Conservation (phyloP, 2,888 invertebrate genomes). For the Nesidiocoris tenuis region DNA sequence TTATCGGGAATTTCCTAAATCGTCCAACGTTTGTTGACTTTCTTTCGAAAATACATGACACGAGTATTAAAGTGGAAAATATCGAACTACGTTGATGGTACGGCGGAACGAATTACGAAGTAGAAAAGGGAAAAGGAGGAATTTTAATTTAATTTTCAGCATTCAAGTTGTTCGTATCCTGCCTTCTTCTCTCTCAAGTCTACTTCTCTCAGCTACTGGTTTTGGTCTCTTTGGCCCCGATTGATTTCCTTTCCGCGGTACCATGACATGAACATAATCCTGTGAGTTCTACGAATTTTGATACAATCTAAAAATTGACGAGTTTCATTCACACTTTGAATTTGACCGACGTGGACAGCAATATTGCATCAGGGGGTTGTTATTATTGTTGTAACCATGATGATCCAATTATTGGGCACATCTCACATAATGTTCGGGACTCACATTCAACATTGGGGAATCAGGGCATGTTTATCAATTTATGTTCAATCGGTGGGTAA, state of each 20-base stretch:
- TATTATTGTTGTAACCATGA: too few species aligned
- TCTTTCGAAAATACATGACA: background rate
- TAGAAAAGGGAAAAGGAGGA: background rate
- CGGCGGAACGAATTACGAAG: background rate
- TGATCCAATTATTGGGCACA: too few species aligned
- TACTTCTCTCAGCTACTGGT: background rate
- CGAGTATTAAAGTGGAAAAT: conserved; percentile 6
- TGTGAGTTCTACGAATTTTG: too few species aligned
- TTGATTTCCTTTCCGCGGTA: conserved; percentile 13
- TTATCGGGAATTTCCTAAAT: conserved; percentile 24
- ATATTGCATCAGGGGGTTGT: too few species aligned
- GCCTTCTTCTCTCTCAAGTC: background rate
- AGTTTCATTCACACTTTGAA: background rate
- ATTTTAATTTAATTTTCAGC: background rate
- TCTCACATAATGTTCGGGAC: too few species aligned
- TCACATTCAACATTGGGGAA: too few species aligned
- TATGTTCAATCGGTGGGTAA: too few species aligned
- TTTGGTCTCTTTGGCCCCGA: conserved; percentile 34
- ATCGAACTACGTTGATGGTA: background rate
- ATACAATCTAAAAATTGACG: background rate
- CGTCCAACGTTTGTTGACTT: conserved; percentile 20
- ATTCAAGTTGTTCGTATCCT: too few species aligned
- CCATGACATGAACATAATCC: too few species aligned
- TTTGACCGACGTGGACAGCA: too few species aligned
- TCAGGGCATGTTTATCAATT: too few species aligned